Percentiles rank a stretch among this genome's conserved stretches.
These are phyloP conservation scores for Triplophysa yarkandensis DNA, from an alignment of 2,797 vertebrate species.

Conservation along the genomic window DNA sequence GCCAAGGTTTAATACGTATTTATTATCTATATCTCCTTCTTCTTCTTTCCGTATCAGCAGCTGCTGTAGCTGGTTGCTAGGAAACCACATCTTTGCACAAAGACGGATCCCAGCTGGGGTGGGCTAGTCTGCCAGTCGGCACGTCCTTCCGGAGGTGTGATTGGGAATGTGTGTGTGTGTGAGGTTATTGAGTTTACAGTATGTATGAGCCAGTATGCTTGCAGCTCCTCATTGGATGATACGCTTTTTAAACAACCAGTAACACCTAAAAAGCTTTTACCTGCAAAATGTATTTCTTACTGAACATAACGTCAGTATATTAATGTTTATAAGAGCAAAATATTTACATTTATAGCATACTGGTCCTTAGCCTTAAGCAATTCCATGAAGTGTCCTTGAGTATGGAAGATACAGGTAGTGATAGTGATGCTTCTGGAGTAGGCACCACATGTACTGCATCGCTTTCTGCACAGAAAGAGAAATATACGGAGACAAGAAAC, in stretches of 20 bases:
- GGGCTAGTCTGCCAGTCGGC: slow-evolving; percentile 81
- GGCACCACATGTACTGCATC: slow-evolving; percentile 28
- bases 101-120: slow-evolving; percentile 87
- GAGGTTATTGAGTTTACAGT: slow-evolving; percentile 32
- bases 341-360: background rate
- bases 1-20: background rate
- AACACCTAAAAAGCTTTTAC: background rate
- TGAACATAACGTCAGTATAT: background rate
- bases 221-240: slow-evolving; percentile 16
- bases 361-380: too few relatives aligned
- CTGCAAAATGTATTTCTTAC: background rate
- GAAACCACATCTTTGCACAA: slow-evolving; percentile 89
- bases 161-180: slow-evolving; percentile 39
- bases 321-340: background rate
- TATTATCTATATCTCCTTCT: slow-evolving; percentile 2
- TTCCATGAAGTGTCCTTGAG: background rate
- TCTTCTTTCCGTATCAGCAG: slow-evolving; percentile 69
- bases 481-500: slow-evolving; percentile 45
- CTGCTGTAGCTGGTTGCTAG: slow-evolving; percentile 91
- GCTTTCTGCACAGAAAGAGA: slow-evolving; percentile 27
- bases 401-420: background rate
- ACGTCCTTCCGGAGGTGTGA: slow-evolving; percentile 41
- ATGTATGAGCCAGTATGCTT: slow-evolving; percentile 3
- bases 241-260: background rate
- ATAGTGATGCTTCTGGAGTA: background rate